These are phyloP conservation scores for Temnothorax ravouxi DNA, from an alignment of 2,888 invertebrate species.

Conservation along the genomic window DNA sequence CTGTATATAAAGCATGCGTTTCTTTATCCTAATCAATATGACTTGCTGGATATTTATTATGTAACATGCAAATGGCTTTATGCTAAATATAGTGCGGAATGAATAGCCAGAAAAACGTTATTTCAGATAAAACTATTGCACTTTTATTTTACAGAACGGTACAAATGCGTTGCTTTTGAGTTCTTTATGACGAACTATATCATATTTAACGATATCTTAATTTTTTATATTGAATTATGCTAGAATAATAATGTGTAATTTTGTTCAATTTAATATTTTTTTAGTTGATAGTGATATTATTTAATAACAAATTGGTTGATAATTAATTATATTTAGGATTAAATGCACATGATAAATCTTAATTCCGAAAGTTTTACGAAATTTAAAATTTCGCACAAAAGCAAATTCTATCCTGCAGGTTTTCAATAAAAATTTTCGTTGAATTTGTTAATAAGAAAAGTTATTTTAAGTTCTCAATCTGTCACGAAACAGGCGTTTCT, in stretches of 20 bases:
- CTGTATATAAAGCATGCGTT: conserved; percentile 4
- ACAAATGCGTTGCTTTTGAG: neutral
- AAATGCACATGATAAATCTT: neutral
- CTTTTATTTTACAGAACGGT: neutral
- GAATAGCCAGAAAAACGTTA: conserved; percentile 3
- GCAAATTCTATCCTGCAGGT: neutral
- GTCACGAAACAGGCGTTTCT: neutral
- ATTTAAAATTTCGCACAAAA: neutral
- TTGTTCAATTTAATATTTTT: conserved; percentile 13
- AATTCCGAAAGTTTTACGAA: neutral
- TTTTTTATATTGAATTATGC: neutral
- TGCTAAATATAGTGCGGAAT: conserved; percentile 18
- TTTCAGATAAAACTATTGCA: neutral
- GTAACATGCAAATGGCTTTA: conserved; percentile 6
- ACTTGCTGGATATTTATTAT: conserved; percentile 39
- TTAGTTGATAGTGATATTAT: neutral
- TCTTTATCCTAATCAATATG: conserved; percentile 47
- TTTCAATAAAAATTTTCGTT: neutral
- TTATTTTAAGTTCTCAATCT: neutral
- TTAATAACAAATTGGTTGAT: neutral
- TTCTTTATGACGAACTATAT: neutral
- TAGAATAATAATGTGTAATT: neutral
- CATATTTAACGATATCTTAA: neutral
- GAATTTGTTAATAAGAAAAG: neutral
- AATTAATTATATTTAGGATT: neutral